Evolutionary conservation across 2,113 vertebrate species (phyloP).

Genomic region (Strigops habroptila): DNA sequence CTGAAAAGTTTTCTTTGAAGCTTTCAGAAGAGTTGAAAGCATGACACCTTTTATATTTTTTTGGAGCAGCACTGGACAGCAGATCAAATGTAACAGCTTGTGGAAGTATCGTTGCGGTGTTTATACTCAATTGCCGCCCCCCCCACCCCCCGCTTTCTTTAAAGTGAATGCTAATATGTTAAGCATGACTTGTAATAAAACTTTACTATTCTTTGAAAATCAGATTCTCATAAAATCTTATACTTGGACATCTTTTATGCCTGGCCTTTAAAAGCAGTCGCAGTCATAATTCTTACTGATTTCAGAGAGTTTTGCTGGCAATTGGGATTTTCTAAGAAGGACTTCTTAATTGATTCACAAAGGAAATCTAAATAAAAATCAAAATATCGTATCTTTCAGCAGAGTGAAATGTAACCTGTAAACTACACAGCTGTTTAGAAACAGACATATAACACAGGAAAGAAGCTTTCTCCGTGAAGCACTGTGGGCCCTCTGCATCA

Average conservation of each 20-base stretch:
- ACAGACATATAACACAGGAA: not conserved
- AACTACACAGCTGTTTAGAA: not conserved
- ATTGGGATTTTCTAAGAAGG: not conserved
- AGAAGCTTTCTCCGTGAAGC: not conserved
- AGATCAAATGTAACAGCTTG: not conserved
- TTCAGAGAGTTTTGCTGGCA: not conserved
- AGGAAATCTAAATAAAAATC: not conserved
- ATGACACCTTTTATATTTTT: not conserved
- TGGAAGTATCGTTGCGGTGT: not conserved
- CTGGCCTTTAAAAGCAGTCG: not conserved
- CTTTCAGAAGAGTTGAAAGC: not conserved
- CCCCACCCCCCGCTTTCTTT: not conserved
- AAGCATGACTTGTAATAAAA: not conserved
- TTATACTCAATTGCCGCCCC: not conserved
- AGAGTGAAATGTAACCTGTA: not conserved
- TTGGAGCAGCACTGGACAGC: not conserved
- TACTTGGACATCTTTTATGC: not conserved
- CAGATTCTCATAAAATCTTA: not conserved
- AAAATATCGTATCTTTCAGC: not conserved
- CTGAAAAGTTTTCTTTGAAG: not conserved
- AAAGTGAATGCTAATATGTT: not conserved
- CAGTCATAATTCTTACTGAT: not conserved
- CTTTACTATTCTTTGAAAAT: not conserved
- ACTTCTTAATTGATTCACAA: not conserved
- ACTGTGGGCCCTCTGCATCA: not conserved